Evolutionary conservation across 2,888 invertebrate species (phyloP), one percentile per base, ranked within the genome.

Genomic region (Stomorhina lunata): DNA sequence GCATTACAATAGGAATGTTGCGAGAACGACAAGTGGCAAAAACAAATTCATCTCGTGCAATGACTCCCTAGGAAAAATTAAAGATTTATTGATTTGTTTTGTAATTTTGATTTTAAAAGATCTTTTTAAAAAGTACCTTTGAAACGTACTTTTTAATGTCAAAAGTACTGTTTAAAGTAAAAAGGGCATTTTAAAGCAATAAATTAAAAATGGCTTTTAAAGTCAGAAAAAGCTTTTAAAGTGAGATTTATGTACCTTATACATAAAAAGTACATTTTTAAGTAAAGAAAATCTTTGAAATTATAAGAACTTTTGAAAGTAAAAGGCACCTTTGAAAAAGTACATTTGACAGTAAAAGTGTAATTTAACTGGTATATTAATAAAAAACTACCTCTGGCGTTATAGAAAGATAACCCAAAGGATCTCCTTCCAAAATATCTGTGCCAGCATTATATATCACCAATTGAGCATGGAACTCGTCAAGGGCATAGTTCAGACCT

Each of bases 381-480:
- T n/a, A n/a, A n/a, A n/a, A n/a, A n/a, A n/a, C n/a, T n/a, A 95
- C 95, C 91, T 94, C 91, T 84, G 94, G 92, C 63, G 95, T 93
- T 66, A 98, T 93, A 4, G 93, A 92, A 87, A 97, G 91, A 59
- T 93, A 91, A 0, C 97, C 97, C 5, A 97, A 91, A 0, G 95
- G 94, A 90, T 98, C 97, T 0, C 95, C 94, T 79, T 93, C 93
- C 40, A 98, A 91, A 34, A 97, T 92, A 89, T 98, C 97, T 0
- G 97, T 97, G 0, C 97, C 98, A n/a, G 98, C 97, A 91, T 98
- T 97, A 91, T 97, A 98, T n/a, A 98, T 93, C 55, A 97, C 91
- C 25, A 97, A 92, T 88, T 97, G 95, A 0, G 97, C 96, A 66
- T 91, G 91, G 88, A 96, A 97, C 87, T 95, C 94, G 0, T 92